Conservation (phyloP, 2,113 vertebrate genomes). For the Phrynosoma blainvillii region DNA sequence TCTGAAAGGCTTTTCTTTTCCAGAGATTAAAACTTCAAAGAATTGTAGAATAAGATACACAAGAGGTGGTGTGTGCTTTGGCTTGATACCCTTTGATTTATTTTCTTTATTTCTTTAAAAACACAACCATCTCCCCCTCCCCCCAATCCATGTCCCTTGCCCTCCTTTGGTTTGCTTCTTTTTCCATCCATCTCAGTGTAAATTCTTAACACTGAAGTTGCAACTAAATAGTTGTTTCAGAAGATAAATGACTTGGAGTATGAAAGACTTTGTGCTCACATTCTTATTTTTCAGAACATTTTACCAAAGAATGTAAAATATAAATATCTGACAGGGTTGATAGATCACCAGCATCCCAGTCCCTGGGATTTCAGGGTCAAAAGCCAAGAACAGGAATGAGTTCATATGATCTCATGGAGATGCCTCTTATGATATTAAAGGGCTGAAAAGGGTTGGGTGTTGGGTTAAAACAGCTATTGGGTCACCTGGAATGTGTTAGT, state of each 20-base stretch:
- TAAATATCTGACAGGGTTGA: conserved; percentile 21
- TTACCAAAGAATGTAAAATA: conserved; percentile 47
- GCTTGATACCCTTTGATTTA: conserved; percentile 69
- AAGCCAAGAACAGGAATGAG: no score
- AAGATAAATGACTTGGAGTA: conserved; percentile 64
- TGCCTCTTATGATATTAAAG: no score
- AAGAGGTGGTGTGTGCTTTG: conserved; percentile 67
- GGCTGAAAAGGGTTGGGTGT: no score
- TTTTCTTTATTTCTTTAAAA: conserved; percentile 50
- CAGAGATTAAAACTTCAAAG: conserved; percentile 78
- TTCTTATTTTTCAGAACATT: conserved; percentile 44
- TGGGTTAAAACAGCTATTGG: no score
- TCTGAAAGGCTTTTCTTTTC: conserved; percentile 73
- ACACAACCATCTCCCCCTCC: background rate
- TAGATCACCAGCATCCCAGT: no score
- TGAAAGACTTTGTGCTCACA: conserved; percentile 44
- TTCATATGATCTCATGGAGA: no score
- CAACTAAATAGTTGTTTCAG: conserved; percentile 65
- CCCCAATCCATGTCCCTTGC: background rate
- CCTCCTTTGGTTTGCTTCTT: background rate
- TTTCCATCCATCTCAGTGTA: conserved; percentile 44
- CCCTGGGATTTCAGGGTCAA: no score
- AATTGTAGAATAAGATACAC: conserved; percentile 69
- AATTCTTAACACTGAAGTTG: conserved; percentile 69
- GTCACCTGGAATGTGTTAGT: no score